Conservation (phyloP, 2,113 vertebrate genomes). For the Dipodomys ordii region DNA sequence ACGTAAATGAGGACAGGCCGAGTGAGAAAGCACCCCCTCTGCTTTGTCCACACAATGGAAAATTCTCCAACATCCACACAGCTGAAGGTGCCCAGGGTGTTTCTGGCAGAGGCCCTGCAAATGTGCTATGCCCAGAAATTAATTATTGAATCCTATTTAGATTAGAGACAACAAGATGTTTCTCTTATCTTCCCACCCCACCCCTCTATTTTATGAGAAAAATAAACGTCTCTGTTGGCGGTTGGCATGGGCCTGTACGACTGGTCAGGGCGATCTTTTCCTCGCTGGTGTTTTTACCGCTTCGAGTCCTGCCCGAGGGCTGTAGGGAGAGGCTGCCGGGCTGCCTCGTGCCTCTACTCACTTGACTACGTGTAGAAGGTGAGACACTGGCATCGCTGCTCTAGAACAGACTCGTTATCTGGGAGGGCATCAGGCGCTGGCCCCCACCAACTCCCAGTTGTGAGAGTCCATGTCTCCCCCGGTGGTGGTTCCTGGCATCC, state of each 20-base stretch:
- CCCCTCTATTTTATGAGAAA: neutral
- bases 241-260: too few relatives aligned
- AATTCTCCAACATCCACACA: constrained; percentile 72
- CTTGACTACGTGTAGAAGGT: neutral
- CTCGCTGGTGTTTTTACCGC: neutral
- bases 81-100: constrained; percentile 60
- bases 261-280: too few relatives aligned
- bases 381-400: neutral
- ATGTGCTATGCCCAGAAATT: neutral
- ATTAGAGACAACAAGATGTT: constrained; percentile 26
- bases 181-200: neutral
- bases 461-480: too few relatives aligned
- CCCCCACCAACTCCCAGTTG: neutral
- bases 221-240: neutral
- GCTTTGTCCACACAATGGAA: constrained; percentile 70
- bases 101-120: constrained; percentile 57
- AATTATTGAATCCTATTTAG: constrained; percentile 52
- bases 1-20: constrained; percentile 78
- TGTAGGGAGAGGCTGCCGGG: neutral
- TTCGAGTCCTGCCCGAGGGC: neutral
- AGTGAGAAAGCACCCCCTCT: constrained; percentile 66
- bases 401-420: neutral
- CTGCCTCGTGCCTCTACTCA: neutral
- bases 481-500: neutral
- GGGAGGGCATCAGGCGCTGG: neutral